A percentile compares a stretch with the other conserved stretches of the same genome.
Evolutionary conservation across 2,113 vertebrate genomes (phyloP).

Genomic region (Cariama cristata): DNA sequence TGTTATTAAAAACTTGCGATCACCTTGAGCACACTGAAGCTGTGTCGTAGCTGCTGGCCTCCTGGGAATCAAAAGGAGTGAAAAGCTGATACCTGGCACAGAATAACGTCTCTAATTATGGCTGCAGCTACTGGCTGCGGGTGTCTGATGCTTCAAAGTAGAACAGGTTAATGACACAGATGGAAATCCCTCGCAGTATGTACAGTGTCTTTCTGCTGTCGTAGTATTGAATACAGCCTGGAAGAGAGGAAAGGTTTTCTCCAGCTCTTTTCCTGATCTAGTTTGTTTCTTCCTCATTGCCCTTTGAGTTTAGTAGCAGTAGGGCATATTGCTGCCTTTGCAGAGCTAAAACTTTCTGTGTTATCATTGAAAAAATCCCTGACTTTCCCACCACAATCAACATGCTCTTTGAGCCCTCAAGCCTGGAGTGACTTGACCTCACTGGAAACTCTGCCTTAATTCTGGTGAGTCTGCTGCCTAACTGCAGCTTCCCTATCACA

Average conservation of each 20-base stretch:
- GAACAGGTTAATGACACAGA: not conserved
- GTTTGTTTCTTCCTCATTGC: not conserved
- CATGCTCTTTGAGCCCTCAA: not conserved
- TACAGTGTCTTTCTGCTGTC: not conserved
- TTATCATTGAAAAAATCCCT: not conserved
- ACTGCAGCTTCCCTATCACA: not conserved
- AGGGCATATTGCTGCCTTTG: not conserved
- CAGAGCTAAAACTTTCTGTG: not conserved
- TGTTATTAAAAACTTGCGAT: not conserved
- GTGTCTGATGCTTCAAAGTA: not conserved
- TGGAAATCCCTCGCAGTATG: not conserved
- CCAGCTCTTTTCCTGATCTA: not conserved
- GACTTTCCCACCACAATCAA: not conserved
- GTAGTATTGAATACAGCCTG: not conserved
- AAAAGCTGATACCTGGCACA: not conserved
- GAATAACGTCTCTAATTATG: not conserved
- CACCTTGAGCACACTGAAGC: not conserved
- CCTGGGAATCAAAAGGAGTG: not conserved
- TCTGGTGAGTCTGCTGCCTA: not conserved
- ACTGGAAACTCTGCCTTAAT: not conserved
- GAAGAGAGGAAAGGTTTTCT: not conserved
- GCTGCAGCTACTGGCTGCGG: not conserved
- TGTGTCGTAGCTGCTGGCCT: fast-evolving
- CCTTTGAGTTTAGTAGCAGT: not conserved
- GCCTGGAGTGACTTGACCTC: not conserved